Conservation (phyloP, 2,797 vertebrate species). For the Danio kyathit region DNA sequence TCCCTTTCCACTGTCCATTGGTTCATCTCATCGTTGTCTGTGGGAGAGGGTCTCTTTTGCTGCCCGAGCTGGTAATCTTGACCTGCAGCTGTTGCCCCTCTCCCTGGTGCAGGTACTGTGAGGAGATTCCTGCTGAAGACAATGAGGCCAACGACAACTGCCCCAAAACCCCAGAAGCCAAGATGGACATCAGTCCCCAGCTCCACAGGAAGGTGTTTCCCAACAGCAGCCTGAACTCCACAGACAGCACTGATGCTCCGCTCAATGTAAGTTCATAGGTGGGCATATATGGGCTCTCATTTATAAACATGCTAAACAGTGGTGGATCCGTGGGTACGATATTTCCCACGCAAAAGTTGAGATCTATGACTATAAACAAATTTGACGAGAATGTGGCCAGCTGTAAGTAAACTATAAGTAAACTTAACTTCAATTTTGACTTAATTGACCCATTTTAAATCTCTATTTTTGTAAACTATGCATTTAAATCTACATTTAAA, state of each 20-base stretch:
- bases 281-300: no score
- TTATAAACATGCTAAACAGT: no score
- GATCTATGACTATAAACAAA: no score
- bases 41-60: constrained; percentile 45
- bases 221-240: constrained; percentile 86
- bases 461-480: no score
- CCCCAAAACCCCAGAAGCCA: constrained; percentile 91
- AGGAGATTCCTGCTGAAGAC: constrained; percentile 96
- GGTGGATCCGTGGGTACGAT: no score
- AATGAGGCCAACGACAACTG: constrained; percentile 93
- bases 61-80: constrained; percentile 75
- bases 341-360: no score
- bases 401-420: no score
- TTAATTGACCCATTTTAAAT: no score
- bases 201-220: constrained; percentile 86
- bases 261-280: constrained; percentile 72
- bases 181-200: constrained; percentile 90
- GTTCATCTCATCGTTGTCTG: constrained; percentile 36
- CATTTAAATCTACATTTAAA: no score
- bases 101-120: constrained; percentile 88
- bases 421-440: no score
- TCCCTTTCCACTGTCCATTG: constrained; percentile 18
- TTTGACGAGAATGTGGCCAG: no score
- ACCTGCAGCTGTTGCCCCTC: constrained; percentile 76
- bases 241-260: constrained; percentile 82